These are phyloP conservation scores for Sylvicola cinctus DNA, from an alignment of 2,888 invertebrate species.

Conservation along the genomic window DNA sequence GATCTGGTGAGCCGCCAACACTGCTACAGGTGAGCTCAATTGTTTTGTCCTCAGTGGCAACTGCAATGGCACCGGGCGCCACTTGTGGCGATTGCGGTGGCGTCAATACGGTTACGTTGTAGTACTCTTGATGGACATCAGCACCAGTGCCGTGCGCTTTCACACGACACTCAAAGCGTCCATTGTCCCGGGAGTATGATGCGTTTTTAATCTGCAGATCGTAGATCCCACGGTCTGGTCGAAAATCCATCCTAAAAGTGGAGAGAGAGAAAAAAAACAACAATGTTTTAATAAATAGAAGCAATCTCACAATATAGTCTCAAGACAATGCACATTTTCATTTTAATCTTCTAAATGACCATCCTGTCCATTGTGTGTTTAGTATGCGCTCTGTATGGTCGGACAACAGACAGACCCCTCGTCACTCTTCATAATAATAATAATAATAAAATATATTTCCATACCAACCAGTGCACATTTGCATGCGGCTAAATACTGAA, in stretches of 20 bases:
- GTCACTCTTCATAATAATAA: no score
- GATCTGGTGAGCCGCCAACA: conserved; percentile 78
- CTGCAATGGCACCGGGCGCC: conserved; percentile 51
- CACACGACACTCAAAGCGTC: conserved; percentile 75
- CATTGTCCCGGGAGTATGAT: conserved; percentile 78
- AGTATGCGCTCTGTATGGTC: no score
- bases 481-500: no score
- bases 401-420: no score
- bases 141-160: conserved; percentile 66
- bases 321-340: no score
- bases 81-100: conserved; percentile 64
- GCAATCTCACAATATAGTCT: not conserved
- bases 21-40: conserved; percentile 64
- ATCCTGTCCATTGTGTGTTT: no score
- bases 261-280: not conserved
- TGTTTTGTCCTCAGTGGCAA: conserved; percentile 61
- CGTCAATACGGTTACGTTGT: conserved; percentile 67
- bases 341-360: no score
- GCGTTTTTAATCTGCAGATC: conserved; percentile 77
- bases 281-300: not conserved
- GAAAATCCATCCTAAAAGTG: conserved; percentile 44
- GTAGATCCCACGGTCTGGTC: conserved; percentile 62
- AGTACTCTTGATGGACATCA: conserved; percentile 64
- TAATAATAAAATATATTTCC: no score
- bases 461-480: no score